Evolutionary conservation across 1,140 invertebrate species (phyloP), one percentile per base, ranked within the genome.

Genomic region (Galendromus occidentalis): DNA sequence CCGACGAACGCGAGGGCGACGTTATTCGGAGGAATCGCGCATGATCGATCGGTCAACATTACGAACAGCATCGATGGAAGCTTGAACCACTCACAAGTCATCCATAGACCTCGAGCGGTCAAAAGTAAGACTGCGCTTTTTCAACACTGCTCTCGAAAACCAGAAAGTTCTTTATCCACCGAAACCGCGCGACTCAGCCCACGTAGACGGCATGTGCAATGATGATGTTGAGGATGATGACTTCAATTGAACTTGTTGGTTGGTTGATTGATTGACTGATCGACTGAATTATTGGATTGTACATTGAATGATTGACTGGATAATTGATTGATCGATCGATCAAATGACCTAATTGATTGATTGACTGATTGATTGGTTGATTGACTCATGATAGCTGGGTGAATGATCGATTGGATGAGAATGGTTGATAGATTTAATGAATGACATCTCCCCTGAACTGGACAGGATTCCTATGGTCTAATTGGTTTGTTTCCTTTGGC

Each of bases 101-200:
- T 59, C 22, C 51, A 59, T 33, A 59, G 51, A 33, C 51, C 51
- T 59, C 51, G 51, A 33, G 51, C 51, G 25, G 51, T 59, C 14
- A 59, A 59, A 59, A 59, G 51, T 59, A 59, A 59, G 51, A 33
- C 25, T 33, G 51, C 33, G 51, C 22, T 59, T 59, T 33, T 17
- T 59, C 51, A 39, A 39, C 22, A 20, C 51, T 59, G 33, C 51
- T 59, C 18, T 59, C 51, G 14, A 59, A n/a, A 59, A 25, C 25
- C 51, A 59, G 25, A 59, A 59, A 59, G 9, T 20, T 25, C 25
- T 29, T 18, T 17, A 59, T 59, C 22, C 51, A 59, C 51, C 33
- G 9, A 39, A 39, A 39, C 33, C 9, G 33, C n/a, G n/a, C 33
- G 33, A 39, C 33, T 39, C 33, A 39, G 33, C 33, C 33, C 33